Evolutionary conservation across 2,888 invertebrate species (phyloP).

Genomic region (Beris morrisii): DNA sequence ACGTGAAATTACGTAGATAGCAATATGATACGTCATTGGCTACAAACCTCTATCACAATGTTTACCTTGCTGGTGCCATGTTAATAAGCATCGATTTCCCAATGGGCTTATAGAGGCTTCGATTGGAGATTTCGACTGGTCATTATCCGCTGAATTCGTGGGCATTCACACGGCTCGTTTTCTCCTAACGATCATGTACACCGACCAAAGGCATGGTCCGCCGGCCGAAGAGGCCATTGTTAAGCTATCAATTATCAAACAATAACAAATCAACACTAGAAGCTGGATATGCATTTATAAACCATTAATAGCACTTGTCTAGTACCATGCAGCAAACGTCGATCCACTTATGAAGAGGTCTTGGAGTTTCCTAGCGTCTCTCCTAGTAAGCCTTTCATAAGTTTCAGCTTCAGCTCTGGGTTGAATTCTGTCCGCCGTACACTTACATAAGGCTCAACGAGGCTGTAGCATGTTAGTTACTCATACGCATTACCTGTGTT

Average conservation of each 20-base stretch:
- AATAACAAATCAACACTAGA: conserved; percentile 39
- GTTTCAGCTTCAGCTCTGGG: no score
- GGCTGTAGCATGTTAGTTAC: no score
- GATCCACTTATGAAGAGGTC: conserved; percentile 24
- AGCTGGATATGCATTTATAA: conserved; percentile 38
- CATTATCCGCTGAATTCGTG: conserved; percentile 21
- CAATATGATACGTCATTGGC: no score
- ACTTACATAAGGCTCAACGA: no score
- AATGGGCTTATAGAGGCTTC: conserved; percentile 12
- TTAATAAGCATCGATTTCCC: conserved; percentile 31
- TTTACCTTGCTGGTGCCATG: conserved; percentile 6
- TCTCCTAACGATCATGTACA: no score
- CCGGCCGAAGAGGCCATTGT: conserved; percentile 28
- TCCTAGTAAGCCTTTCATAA: no score
- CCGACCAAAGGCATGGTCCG: conserved; percentile 11
- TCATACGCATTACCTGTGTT: no score
- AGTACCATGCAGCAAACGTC: conserved; percentile 24
- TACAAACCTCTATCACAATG: no score
- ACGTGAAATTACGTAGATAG: no score
- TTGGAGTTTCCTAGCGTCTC: neutral
- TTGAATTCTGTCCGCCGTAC: no score
- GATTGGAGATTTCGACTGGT: conserved; percentile 25
- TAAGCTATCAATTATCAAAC: conserved; percentile 40
- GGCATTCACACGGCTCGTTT: conserved; percentile 25
- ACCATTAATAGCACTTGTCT: conserved; percentile 38